Conservation (phyloP, 2,797 vertebrate genomes). For the Eidolon dupreanum region DNA sequence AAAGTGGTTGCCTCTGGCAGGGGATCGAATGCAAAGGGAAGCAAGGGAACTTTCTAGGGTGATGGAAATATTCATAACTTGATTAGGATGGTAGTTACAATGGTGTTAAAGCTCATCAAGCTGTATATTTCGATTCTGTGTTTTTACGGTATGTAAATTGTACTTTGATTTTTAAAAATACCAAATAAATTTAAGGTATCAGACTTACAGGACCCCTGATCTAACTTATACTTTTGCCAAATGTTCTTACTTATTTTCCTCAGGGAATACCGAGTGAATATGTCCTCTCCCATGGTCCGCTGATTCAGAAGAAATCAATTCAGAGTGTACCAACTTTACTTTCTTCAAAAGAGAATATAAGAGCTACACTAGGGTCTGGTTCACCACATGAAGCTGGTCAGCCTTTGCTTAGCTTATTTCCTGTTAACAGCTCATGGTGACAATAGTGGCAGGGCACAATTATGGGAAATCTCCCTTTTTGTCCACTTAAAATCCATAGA, state of each 20-base stretch:
- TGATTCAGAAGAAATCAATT: constrained; percentile 22
- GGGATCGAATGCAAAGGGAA: not conserved
- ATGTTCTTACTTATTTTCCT: not conserved
- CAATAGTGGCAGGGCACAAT: not conserved
- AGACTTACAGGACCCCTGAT: not conserved
- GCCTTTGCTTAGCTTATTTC: constrained; percentile 25
- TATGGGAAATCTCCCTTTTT: constrained; percentile 21
- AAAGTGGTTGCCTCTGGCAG: not conserved
- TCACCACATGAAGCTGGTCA: not conserved
- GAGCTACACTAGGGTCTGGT: not conserved
- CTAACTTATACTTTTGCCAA: not conserved
- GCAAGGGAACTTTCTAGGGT: not conserved
- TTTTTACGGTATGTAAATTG: not conserved
- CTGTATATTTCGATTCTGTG: not conserved
- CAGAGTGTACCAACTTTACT: not conserved
- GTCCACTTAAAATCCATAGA: not conserved
- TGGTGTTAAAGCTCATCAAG: not conserved
- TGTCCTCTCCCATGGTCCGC: not conserved
- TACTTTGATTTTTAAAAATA: not conserved
- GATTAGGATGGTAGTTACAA: not conserved
- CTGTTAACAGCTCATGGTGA: not conserved
- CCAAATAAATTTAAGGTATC: not conserved
- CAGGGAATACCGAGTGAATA: not conserved
- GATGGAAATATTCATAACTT: constrained; percentile 14
- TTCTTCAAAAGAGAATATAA: not conserved